These are phyloP conservation scores for Synanceia verrucosa DNA, from an alignment of 2,797 vertebrate genomes.

Conservation along the genomic window DNA sequence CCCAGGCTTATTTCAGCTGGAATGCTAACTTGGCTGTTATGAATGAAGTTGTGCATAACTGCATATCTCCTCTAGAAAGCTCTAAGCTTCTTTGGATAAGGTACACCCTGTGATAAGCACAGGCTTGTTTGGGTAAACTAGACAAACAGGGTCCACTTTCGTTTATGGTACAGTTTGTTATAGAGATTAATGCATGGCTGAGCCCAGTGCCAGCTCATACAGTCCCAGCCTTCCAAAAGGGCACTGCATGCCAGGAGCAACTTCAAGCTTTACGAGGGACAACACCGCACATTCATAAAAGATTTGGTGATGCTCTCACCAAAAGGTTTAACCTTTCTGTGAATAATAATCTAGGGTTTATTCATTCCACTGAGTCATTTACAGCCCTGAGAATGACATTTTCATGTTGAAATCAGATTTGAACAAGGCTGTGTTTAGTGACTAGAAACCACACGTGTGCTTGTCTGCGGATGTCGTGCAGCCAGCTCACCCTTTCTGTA, in stretches of 20 bases:
- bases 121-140: constrained; percentile 36
- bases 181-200: background rate
- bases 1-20: constrained; percentile 18
- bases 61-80: constrained; percentile 22
- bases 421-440: constrained; percentile 2
- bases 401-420: constrained; percentile 12
- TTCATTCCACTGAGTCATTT: constrained; percentile 10
- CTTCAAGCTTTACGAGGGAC: background rate
- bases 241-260: background rate
- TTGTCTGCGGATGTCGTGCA: constrained; percentile 1
- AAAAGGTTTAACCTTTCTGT: constrained; percentile 25
- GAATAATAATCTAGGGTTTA: constrained; percentile 30
- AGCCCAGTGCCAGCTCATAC: constrained; percentile 5
- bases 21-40: constrained; percentile 47
- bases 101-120: constrained; percentile 46
- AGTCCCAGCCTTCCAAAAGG: constrained; percentile 4
- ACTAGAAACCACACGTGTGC: background rate
- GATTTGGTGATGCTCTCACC: constrained; percentile 16
- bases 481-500: constrained; percentile 89
- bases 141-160: background rate
- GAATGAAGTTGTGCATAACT: constrained; percentile 47
- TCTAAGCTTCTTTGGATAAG: constrained; percentile 66
- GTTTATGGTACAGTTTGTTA: constrained; percentile 3
- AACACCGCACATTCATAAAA: constrained; percentile 28
- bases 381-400: constrained; percentile 1